Base-by-base conservation (phyloP, 1,140 invertebrate species). In the Phenacoccus solenopsis region DNA sequence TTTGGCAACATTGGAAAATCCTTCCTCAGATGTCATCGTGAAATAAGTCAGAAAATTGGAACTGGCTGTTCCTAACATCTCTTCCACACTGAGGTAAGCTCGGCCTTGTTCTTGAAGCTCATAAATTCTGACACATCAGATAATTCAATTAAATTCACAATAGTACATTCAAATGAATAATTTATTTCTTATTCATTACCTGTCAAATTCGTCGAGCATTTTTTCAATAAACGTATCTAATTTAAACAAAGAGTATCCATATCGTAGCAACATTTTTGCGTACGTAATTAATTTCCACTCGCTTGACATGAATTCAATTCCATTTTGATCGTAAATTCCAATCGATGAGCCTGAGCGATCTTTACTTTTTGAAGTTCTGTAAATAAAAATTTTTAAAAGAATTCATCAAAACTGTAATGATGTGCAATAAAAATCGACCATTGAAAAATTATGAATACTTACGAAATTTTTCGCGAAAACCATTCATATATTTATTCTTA, bases 401-500 rank as follows among this genome's bases (percentile, higher is more conserved):
- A n/a, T n/a, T n/a, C n/a, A 49, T 49, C 5, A 16, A 4, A 3
- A 49, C 38, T 24, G 12, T 64, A 16, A 64, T 16, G 25, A 64
- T 21, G 4, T n/a, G 25, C 20, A 71, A 24, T 27, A 24, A 67
- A 68, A 68, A 32, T 35, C 2, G 13, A n/a, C 22, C 25, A 32
- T 10, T 22, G 7, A 24, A 61, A 61, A 20, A 61, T n/a, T 61
- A 12, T 2, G 59, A 49, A 61, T 67, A 72, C 76, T 77, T 75
- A 82, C 81, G 80, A 68, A 82, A 75, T 69, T 78, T 73, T 38
- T 79, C 74, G 7, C 79, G 75, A 74, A 84, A 82, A 32, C 82
- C 74, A 13, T 76, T 72, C 79, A 84, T 82, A 70, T 84, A 81
- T 71, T 77, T 75, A 76, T 85, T 85, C 68, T 75, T 78, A 0